Conservation (phyloP, 2,113 vertebrate genomes). For the Nothobranchius furzeri region DNA sequence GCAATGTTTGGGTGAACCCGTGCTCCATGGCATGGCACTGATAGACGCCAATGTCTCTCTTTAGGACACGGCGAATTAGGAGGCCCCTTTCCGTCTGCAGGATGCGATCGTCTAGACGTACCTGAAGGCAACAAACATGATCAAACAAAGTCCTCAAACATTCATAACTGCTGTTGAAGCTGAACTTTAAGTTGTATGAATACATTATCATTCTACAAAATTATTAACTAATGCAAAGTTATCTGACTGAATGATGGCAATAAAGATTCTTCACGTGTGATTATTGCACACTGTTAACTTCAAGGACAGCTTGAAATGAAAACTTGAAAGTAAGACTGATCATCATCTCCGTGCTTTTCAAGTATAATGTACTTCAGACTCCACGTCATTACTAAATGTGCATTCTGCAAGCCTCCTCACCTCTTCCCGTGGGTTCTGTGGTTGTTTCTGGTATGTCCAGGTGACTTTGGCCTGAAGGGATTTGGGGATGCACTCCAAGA, state of each 20-base stretch:
- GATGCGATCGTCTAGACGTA: conserved; percentile 83
- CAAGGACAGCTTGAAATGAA: too few relatives aligned
- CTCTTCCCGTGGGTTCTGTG: conserved; percentile 80
- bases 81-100: conserved; percentile 84
- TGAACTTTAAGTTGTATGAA: too few relatives aligned
- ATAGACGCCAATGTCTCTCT: conserved; percentile 84
- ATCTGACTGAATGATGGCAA: too few relatives aligned
- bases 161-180: not conserved
- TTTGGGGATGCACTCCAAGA: conserved; percentile 94
- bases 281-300: too few relatives aligned
- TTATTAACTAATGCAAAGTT: too few relatives aligned
- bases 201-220: too few relatives aligned
- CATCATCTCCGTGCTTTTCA: too few relatives aligned
- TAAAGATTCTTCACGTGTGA: too few relatives aligned
- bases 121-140: conserved; percentile 66
- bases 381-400: not conserved
- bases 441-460: conserved; percentile 88
- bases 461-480: conserved; percentile 89
- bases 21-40: conserved; percentile 90
- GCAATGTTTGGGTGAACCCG: conserved; percentile 90
- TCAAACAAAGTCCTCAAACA: not conserved
- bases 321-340: too few relatives aligned
- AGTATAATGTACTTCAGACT: too few relatives aligned
- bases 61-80: conserved; percentile 85
- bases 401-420: conserved; percentile 65